Evolutionary conservation across 1,140 invertebrate genomes (phyloP).

Genomic region (Trichonephila clavata): DNA sequence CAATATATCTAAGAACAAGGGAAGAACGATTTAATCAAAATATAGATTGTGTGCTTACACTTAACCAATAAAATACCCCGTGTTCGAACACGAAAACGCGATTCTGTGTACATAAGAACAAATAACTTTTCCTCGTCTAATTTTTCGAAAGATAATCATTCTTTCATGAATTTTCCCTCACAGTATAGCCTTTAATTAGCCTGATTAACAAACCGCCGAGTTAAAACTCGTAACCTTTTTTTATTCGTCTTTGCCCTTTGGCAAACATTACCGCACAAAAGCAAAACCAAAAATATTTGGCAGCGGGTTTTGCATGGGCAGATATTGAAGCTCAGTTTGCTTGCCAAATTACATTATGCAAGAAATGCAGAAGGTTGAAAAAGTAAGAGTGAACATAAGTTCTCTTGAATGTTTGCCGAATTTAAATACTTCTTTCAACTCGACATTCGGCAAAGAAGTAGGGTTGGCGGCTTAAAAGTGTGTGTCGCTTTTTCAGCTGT

Average conservation of each 20-base stretch:
- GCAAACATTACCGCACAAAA: conserved; percentile 19
- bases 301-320: conserved; percentile 32
- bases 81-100: neutral
- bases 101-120: neutral
- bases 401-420: conserved; percentile 28
- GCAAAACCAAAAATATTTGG: conserved; percentile 59
- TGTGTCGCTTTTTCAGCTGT: conserved; percentile 11
- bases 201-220: conserved; percentile 17
- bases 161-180: neutral
- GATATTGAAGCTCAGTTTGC: conserved; percentile 10
- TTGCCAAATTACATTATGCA: conserved; percentile 62
- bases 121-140: neutral
- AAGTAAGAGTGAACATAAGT: conserved; percentile 15
- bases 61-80: too few relatives aligned
- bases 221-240: conserved; percentile 8
- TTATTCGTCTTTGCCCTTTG: neutral
- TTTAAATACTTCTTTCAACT: conserved; percentile 34
- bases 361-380: conserved; percentile 28
- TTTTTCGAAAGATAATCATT: neutral
- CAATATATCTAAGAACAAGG: neutral
- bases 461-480: neutral
- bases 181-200: neutral
- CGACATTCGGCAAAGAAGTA: neutral
- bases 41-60: too few relatives aligned
- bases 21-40: neutral